Evolutionary conservation across 1,140 invertebrate species (phyloP).

Genomic region (Octopus bimaculoides): DNA sequence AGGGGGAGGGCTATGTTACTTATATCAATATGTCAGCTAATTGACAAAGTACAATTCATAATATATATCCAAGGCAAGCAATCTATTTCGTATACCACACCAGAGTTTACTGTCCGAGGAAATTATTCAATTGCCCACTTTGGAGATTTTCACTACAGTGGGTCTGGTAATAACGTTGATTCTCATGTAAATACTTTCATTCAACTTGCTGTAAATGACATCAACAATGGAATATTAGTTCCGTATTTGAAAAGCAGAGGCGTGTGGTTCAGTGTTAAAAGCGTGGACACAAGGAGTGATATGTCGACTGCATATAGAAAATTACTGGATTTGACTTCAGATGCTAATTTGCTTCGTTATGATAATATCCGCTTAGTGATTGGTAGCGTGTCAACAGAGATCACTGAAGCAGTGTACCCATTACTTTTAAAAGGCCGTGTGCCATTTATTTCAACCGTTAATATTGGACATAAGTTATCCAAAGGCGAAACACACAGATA

Average conservation of each 20-base stretch:
- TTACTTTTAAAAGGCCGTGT: no score
- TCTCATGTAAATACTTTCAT: neutral
- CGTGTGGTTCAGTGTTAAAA: no score
- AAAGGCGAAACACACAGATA: neutral
- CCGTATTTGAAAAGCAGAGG: no score
- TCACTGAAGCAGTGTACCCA: no score
- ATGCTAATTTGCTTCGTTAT: no score
- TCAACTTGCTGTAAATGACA: neutral
- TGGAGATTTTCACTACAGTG: neutral
- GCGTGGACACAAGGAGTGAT: no score
- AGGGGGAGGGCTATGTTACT: neutral
- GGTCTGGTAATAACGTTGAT: neutral
- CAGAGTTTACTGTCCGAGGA: neutral
- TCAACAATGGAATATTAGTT: neutral
- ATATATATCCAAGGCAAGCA: neutral
- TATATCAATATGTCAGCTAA: neutral
- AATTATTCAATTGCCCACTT: neutral
- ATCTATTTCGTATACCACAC: neutral
- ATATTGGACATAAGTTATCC: no score
- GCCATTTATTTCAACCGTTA: no score
- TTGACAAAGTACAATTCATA: neutral
- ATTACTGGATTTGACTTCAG: no score
- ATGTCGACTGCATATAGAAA: no score
- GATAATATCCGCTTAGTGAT: no score
- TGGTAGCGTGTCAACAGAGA: no score